Evolutionary conservation across 2,888 invertebrate species (phyloP).

Genomic region (Rhagium mordax): DNA sequence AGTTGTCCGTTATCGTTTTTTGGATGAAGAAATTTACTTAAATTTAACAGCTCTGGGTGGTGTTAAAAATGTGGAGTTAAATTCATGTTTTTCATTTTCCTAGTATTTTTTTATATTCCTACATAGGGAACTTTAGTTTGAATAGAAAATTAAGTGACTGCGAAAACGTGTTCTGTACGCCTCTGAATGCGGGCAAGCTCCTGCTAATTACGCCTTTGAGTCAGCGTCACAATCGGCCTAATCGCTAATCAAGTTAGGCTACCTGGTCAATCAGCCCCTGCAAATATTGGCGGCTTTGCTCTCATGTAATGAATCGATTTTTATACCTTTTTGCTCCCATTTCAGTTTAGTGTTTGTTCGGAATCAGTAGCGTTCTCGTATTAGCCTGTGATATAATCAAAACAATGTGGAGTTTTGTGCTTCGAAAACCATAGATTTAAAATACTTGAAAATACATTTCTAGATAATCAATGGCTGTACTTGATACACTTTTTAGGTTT

Average conservation of each 20-base stretch:
- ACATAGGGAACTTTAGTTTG: too few relatives aligned
- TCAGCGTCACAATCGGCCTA: conserved; percentile 70
- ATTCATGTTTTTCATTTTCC: too few relatives aligned
- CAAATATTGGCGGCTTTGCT: conserved; percentile 60
- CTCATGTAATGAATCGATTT: conserved; percentile 69
- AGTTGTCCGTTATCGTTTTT: too few relatives aligned
- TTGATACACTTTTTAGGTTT: too few relatives aligned
- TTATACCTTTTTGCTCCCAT: conserved; percentile 65
- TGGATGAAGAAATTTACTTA: too few relatives aligned
- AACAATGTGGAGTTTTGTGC: neutral
- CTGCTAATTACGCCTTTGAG: conserved; percentile 70
- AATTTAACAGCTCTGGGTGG: too few relatives aligned
- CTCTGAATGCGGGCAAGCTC: conserved; percentile 30
- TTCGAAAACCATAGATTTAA: neutral
- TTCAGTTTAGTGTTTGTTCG: conserved; percentile 54
- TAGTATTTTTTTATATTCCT: too few relatives aligned
- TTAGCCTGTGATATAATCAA: conserved; percentile 11
- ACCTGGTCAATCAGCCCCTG: conserved; percentile 68
- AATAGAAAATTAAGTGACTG: too few relatives aligned
- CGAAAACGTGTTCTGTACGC: too few relatives aligned
- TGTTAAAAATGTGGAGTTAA: too few relatives aligned
- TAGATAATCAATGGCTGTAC: neutral
- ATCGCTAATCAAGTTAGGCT: conserved; percentile 71
- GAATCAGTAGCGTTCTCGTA: conserved; percentile 33
- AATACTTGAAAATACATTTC: neutral